Conservation (phyloP, 2,113 vertebrate species). For the Petrocephalus zakoni region DNA sequence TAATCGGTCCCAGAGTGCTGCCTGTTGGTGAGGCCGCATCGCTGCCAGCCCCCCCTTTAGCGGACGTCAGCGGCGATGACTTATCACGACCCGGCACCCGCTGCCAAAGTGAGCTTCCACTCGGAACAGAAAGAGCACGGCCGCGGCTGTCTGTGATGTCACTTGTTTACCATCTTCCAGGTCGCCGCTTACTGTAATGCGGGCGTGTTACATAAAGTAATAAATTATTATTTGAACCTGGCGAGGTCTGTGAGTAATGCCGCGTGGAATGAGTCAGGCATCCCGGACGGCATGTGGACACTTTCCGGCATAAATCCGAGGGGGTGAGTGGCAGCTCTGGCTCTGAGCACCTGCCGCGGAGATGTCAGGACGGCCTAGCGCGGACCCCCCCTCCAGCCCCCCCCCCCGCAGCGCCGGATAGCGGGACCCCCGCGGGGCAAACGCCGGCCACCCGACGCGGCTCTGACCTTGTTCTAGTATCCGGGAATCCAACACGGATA, state of each 20-base stretch:
- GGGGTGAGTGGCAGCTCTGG: slow-evolving; percentile 30
- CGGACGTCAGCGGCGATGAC: slow-evolving; percentile 42
- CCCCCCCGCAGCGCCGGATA: neutral
- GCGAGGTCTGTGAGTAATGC: neutral
- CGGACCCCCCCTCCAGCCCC: slow-evolving; percentile 12
- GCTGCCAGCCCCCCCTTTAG: neutral
- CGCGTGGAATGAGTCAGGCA: neutral
- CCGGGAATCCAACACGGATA: slow-evolving; percentile 65
- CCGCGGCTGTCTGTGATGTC: slow-evolving; percentile 46
- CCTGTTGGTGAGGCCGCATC: neutral
- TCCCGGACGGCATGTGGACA: neutral
- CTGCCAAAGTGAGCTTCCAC: slow-evolving; percentile 14
- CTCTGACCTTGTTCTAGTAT: slow-evolving; percentile 70
- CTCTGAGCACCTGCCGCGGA: slow-evolving; percentile 41
- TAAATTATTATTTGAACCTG: neutral
- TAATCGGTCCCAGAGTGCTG: neutral
- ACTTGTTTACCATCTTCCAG: slow-evolving; percentile 61
- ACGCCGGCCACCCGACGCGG: rapidly evolving
- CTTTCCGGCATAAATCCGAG: neutral
- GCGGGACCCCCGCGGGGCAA: neutral
- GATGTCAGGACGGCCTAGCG: slow-evolving; percentile 53
- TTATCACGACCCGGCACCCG: slow-evolving; percentile 43
- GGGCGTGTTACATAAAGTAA: neutral
- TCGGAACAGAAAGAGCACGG: slow-evolving; percentile 26
- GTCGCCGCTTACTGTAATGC: slow-evolving; percentile 39